Evolutionary conservation across 1,140 invertebrate species (phyloP).

Genomic region (Tigriopus japonicus): DNA sequence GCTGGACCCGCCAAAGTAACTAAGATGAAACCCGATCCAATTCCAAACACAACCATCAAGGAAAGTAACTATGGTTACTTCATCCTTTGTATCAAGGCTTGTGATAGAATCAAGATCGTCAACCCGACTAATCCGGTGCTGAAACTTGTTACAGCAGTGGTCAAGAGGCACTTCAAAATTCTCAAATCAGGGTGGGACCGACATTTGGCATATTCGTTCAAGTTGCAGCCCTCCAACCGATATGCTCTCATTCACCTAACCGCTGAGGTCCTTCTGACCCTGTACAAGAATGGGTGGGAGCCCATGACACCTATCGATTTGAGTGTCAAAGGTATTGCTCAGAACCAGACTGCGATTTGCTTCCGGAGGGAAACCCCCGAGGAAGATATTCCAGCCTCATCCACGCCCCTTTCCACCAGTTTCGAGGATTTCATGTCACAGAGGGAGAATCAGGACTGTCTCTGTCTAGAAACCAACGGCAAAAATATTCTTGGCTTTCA

Average conservation of each 20-base stretch:
- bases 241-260: constrained; percentile 3
- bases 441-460: constrained; percentile 1
- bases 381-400: not conserved
- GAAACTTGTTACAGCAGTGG: not conserved
- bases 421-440: not conserved
- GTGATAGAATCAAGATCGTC: constrained; percentile 7
- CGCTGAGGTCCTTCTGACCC: constrained; percentile 4
- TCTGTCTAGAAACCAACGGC: constrained; percentile 6
- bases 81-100: constrained; percentile 2
- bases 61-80: not conserved
- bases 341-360: constrained; percentile 6
- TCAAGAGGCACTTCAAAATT: not conserved
- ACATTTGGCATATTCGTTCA: not conserved
- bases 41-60: not conserved
- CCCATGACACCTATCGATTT: constrained; percentile 11
- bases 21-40: not conserved
- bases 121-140: not conserved
- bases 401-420: not conserved
- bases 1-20: not conserved
- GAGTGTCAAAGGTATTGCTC: not conserved
- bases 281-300: constrained; percentile 9
- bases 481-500: constrained; percentile 1
- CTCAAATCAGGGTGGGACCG: constrained; percentile 4
- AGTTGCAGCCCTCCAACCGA: not conserved
- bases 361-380: not conserved